These are phyloP conservation scores for Acanthaster planci DNA, from an alignment of 35 echinoderm and acorn worm genomes.

Conservation along the genomic window DNA sequence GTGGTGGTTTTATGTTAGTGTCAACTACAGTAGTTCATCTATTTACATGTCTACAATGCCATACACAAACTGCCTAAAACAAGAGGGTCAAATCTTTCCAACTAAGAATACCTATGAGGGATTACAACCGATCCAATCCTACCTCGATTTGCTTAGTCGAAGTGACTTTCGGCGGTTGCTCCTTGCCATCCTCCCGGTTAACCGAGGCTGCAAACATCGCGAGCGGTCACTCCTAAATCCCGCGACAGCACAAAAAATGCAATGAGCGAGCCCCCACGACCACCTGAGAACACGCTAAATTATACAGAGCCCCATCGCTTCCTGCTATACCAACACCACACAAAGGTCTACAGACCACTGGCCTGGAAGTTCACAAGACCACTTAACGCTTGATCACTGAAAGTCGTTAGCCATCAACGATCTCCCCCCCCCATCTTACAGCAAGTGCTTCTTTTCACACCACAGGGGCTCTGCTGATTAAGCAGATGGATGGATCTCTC, in stretches of 20 bases:
- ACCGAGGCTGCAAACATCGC: constrained; percentile 16
- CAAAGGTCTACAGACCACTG: no score
- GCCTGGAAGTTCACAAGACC: not conserved
- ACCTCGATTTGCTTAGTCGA: constrained; percentile 4
- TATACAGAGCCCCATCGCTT: no score
- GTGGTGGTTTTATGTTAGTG: no score
- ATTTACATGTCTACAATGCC: no score
- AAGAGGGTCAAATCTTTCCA: not conserved
- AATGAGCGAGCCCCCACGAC: no score
- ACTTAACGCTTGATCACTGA: constrained; percentile 9
- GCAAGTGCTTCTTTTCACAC: not conserved
- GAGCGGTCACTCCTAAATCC: not conserved
- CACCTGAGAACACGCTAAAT: no score
- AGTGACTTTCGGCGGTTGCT: not conserved
- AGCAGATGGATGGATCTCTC: not conserved
- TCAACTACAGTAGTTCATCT: no score
- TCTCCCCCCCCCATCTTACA: not conserved
- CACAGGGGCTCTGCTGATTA: not conserved
- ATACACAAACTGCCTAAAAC: not conserved
- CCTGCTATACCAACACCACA: no score
- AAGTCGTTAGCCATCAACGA: not conserved
- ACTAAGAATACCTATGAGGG: not conserved
- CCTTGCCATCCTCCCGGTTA: not conserved
- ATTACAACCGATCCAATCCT: not conserved
- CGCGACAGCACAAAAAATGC: not conserved